These are phyloP conservation scores for Mallotus villosus DNA, from an alignment of 2,797 vertebrate genomes.

Conservation along the genomic window DNA sequence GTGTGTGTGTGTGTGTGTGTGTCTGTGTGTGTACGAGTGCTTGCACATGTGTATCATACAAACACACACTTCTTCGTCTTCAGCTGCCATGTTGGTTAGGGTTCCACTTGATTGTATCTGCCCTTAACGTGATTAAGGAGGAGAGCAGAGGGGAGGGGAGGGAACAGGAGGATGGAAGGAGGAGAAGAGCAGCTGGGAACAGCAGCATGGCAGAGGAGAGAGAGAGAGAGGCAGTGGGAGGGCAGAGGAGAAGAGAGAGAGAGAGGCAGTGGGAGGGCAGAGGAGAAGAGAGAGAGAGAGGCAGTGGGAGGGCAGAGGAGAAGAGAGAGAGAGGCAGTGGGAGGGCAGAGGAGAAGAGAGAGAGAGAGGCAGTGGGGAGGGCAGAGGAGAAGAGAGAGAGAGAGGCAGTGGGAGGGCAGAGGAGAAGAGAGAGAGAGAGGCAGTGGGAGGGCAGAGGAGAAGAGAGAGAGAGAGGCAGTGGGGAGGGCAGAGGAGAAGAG, in stretches of 20 bases:
- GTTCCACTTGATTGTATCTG: background rate
- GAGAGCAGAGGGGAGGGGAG: too few species aligned
- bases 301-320: background rate
- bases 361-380: background rate
- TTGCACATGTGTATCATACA: background rate
- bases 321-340: background rate
- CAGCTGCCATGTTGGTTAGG: background rate
- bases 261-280: background rate
- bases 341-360: too few species aligned
- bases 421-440: background rate
- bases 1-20: background rate
- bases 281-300: background rate
- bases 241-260: too few species aligned
- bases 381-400: too few species aligned
- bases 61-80: background rate
- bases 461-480: background rate
- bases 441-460: background rate
- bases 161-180: too few species aligned
- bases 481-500: background rate
- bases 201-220: background rate
- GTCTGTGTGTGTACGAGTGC: background rate
- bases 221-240: background rate
- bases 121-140: slow-evolving; percentile 10
- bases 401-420: background rate
- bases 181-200: too few species aligned